These are phyloP conservation scores for Echeneis naucrates DNA, from an alignment of 2,797 vertebrate species.

Conservation along the genomic window DNA sequence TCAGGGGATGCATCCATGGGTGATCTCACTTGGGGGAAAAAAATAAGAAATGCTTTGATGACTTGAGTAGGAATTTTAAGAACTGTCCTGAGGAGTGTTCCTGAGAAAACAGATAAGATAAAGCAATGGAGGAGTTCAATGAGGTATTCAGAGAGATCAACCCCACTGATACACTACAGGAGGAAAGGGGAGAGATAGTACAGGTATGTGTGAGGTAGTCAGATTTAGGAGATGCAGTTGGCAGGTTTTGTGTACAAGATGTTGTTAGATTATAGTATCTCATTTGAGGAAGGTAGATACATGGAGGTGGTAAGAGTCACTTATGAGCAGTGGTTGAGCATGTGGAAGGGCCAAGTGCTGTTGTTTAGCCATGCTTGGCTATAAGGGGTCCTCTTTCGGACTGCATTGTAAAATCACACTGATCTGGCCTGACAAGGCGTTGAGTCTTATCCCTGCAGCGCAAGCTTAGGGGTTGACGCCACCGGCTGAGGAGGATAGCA, in stretches of 20 bases:
- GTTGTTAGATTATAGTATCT: slow-evolving; percentile 73
- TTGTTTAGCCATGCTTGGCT: slow-evolving; percentile 66
- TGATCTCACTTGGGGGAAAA: slow-evolving; percentile 39
- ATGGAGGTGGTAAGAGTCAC: slow-evolving; percentile 57
- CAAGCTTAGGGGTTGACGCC: slow-evolving; percentile 83
- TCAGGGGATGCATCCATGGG: slow-evolving; percentile 46
- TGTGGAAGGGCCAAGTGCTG: slow-evolving; percentile 45
- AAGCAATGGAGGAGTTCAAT: slow-evolving; percentile 78
- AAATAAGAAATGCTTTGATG: slow-evolving; percentile 64
- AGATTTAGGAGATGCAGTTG: slow-evolving; percentile 78
- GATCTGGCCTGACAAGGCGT: slow-evolving; percentile 88
- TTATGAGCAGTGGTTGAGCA: slow-evolving; percentile 48
- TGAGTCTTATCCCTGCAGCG: slow-evolving; percentile 85
- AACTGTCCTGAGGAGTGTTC: slow-evolving; percentile 80
- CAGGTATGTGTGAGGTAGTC: slow-evolving; percentile 79
- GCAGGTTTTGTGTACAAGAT: slow-evolving; percentile 76
- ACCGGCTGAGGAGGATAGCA: slow-evolving; percentile 79
- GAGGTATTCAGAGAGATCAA: slow-evolving; percentile 76
- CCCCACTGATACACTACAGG: slow-evolving; percentile 71
- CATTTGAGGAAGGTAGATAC: slow-evolving; percentile 61
- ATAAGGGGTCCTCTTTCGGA: slow-evolving; percentile 71
- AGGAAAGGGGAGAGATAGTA: slow-evolving; percentile 54
- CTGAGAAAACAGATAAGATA: slow-evolving; percentile 82
- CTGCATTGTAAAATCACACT: slow-evolving; percentile 85
- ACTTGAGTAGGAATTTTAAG: slow-evolving; percentile 77